These are phyloP conservation scores for Tachuris rubrigastra DNA, from an alignment of 2,113 vertebrate species.

Conservation along the genomic window DNA sequence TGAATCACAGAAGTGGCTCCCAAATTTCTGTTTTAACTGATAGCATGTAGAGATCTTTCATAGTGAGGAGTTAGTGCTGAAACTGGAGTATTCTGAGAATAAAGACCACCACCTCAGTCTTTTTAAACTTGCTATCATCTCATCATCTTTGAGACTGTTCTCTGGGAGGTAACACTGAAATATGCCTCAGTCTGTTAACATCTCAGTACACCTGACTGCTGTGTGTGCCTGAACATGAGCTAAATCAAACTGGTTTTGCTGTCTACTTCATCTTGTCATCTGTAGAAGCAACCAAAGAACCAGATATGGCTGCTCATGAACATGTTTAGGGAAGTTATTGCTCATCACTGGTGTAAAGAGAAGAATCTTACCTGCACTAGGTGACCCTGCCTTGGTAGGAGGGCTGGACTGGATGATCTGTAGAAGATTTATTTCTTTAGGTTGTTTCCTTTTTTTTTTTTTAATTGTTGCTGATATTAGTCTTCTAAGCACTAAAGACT, in stretches of 20 bases:
- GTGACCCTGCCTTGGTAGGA: not conserved
- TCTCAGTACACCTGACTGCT: not conserved
- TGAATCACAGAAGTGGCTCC: not conserved
- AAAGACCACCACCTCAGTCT: not conserved
- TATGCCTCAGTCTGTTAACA: not conserved
- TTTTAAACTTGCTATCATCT: not conserved
- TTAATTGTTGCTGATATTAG: not conserved
- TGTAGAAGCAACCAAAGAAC: not conserved
- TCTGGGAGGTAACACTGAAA: not conserved
- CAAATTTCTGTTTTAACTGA: not conserved
- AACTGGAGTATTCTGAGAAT: not conserved
- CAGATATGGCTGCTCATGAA: not conserved
- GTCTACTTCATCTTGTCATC: not conserved
- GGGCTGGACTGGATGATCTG: not conserved
- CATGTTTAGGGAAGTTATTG: not conserved
- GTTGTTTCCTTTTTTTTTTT: not conserved
- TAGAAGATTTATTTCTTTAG: not conserved
- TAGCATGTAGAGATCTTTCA: not conserved
- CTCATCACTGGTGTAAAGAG: not conserved
- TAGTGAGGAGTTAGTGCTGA: not conserved
- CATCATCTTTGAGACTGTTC: not conserved
- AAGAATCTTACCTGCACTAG: not conserved
- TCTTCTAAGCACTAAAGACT: not conserved
- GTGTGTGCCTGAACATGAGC: not conserved
- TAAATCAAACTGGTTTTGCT: not conserved